These are phyloP conservation scores for Panurus biarmicus DNA, from an alignment of 2,113 vertebrate genomes.

Conservation along the genomic window DNA sequence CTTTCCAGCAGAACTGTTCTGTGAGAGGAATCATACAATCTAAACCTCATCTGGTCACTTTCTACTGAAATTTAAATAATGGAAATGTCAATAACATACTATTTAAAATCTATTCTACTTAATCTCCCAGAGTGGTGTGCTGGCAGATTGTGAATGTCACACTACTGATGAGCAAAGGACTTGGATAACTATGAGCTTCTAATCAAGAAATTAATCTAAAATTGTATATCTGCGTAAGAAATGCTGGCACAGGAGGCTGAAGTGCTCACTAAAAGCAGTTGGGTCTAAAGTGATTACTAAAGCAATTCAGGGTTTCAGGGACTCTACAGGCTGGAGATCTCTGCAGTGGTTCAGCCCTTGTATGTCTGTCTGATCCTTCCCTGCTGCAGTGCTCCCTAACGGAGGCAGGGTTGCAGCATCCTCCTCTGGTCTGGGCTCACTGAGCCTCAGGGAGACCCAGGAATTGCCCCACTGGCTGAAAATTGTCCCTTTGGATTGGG, in stretches of 20 bases:
- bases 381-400: neutral
- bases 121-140: conserved; percentile 64
- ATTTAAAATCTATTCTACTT: conserved; percentile 63
- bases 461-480: neutral
- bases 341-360: neutral
- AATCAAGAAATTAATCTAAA: conserved; percentile 60
- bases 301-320: neutral
- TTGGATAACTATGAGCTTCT: conserved; percentile 58
- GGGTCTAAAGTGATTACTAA: conserved; percentile 41
- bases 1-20: conserved; percentile 7
- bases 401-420: neutral
- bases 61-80: conserved; percentile 56
- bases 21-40: neutral
- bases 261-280: conserved; percentile 12
- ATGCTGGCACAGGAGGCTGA: conserved; percentile 30
- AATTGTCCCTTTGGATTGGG: neutral
- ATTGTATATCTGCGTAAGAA: conserved; percentile 47
- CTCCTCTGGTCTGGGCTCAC: neutral
- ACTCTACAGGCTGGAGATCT: neutral
- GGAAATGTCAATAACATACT: conserved; percentile 65
- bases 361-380: neutral
- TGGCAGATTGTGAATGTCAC: conserved; percentile 65
- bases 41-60: conserved; percentile 59
- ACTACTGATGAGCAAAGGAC: conserved; percentile 57
- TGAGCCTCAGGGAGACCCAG: neutral